Base-by-base conservation (phyloP, 2,888 invertebrate species). In the Entomobrya multifasciata region DNA sequence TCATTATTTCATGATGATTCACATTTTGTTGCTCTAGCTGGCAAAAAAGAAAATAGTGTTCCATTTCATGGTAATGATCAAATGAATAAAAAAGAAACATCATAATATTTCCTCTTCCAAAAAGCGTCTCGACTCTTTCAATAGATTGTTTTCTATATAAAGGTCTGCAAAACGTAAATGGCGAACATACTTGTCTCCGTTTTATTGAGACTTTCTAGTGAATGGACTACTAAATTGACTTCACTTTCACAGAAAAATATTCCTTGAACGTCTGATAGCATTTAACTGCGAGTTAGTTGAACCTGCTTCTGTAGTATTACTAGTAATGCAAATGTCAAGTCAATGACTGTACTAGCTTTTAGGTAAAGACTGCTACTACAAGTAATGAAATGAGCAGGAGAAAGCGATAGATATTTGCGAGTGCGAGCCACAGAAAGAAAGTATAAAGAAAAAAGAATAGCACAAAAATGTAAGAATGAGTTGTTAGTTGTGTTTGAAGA, bases 141-240 rank as follows among this genome's bases (percentile, higher is more conserved):
- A 10, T 70, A 10, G 49, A 47, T 17, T 25, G 17, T 65, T 36
- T 65, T 17, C 17, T 17, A 36, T n/a, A 65, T 65, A 36, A 30
- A 10, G 30, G 36, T 36, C 74, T 82, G 62, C 20, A 49, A 20
- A 74, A 62, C 82, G 62, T 74, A 44, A 57, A 82, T 72, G 20
- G 25, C 81, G 41, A 41, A 44, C 44, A 47, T 79, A 49, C n/a
- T 49, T 20, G 11, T 27, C 25, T 49, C 27, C 36, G 30, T 25
- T 81, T 82, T 74, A 82, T 74, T 82, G 82, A 74, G 74, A 62
- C 55, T 62, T 74, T 6, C 8, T 30, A 74, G 13, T 82, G 82
- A 47, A 81, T 72, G 49, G 74, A 82, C 36, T 82, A 74, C 74
- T n/a, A 82, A 82, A 52, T 82, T 60, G 47, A 74, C 17, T 30